Evolutionary conservation across 2,888 invertebrate species (phyloP).

Genomic region (Drosophila mimetica): DNA sequence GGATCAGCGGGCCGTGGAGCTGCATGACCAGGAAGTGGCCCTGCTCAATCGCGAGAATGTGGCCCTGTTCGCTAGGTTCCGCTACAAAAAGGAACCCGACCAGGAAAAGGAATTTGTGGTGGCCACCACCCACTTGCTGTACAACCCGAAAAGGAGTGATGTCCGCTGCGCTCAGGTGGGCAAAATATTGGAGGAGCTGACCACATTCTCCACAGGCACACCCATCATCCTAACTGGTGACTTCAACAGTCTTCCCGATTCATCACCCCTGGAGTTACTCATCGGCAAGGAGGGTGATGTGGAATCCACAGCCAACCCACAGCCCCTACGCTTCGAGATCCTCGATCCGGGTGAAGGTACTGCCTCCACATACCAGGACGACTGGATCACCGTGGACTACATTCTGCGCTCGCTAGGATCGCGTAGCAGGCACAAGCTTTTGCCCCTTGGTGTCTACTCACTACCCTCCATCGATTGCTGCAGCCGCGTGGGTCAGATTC

Average conservation of each 20-base stretch:
- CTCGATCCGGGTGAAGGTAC: slow-evolving; percentile 52
- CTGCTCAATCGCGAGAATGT: slow-evolving; percentile 94
- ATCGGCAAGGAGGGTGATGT: not conserved
- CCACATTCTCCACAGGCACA: slow-evolving; percentile 88
- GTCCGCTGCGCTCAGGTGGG: slow-evolving; percentile 95
- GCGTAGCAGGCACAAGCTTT: slow-evolving; percentile 82
- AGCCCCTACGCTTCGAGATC: slow-evolving; percentile 49
- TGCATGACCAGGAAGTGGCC: slow-evolving; percentile 80
- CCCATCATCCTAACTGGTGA: slow-evolving; percentile 97
- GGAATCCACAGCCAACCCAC: not conserved
- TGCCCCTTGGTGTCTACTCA: slow-evolving; percentile 86
- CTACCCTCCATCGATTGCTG: slow-evolving; percentile 89
- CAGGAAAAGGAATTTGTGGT: slow-evolving; percentile 88
- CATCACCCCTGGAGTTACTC: slow-evolving; percentile 81
- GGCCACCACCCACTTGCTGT: slow-evolving; percentile 97
- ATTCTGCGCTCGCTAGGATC: slow-evolving; percentile 89
- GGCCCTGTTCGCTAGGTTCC: slow-evolving; percentile 91
- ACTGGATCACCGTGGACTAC: slow-evolving; percentile 94
- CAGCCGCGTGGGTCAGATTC: slow-evolving; percentile 86
- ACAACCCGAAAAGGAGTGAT: slow-evolving; percentile 95
- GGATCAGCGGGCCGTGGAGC: slow-evolving; percentile 89
- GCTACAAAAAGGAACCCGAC: slow-evolving; percentile 83
- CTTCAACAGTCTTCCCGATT: slow-evolving; percentile 86
- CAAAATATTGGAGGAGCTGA: slow-evolving; percentile 93
- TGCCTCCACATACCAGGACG: slow-evolving; percentile 90